phyloP scores from a whole-genome alignment of 2,113 vertebrate genomes.

The Zosterops borbonicus region DNA sequence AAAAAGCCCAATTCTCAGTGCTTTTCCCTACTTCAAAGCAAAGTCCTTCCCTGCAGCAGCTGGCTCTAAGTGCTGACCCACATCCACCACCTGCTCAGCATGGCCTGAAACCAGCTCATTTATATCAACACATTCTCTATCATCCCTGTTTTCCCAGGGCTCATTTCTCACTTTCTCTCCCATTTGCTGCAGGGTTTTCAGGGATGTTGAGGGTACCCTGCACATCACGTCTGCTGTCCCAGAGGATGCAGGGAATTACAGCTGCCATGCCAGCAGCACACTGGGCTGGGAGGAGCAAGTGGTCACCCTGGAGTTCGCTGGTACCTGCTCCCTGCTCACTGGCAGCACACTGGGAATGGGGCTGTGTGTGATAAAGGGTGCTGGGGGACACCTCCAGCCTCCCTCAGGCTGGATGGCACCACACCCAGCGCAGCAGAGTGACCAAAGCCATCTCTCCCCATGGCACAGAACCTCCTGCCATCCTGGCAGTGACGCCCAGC shows the following conservation, averaged over 20 bases:
- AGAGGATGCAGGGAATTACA: conserved; percentile 92
- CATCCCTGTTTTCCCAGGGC: not conserved
- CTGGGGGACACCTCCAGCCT: not conserved
- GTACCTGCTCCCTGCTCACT: not conserved
- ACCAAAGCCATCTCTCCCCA: accelerated
- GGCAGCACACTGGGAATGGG: not conserved
- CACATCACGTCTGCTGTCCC: conserved; percentile 78
- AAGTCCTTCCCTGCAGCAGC: not conserved
- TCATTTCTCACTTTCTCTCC: not conserved
- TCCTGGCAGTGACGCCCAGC: conserved; percentile 66
- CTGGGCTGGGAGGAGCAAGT: conserved; percentile 77
- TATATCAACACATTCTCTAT: not conserved
- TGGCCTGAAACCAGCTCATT: not conserved
- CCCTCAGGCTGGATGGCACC: accelerated
- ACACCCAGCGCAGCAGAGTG: accelerated
- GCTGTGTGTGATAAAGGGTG: not conserved
- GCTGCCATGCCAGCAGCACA: conserved; percentile 80
- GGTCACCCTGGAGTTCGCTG: conserved; percentile 57
- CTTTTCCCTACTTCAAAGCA: not conserved
- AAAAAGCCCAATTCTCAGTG: not conserved
- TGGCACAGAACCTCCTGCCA: conserved; percentile 75
- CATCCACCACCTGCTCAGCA: not conserved
- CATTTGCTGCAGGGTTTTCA: conserved; percentile 55
- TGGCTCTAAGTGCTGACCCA: not conserved
- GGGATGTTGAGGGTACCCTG: conserved; percentile 74